Base-by-base conservation (phyloP, 2,888 invertebrate species). In the Hydrotaea diabolus region DNA sequence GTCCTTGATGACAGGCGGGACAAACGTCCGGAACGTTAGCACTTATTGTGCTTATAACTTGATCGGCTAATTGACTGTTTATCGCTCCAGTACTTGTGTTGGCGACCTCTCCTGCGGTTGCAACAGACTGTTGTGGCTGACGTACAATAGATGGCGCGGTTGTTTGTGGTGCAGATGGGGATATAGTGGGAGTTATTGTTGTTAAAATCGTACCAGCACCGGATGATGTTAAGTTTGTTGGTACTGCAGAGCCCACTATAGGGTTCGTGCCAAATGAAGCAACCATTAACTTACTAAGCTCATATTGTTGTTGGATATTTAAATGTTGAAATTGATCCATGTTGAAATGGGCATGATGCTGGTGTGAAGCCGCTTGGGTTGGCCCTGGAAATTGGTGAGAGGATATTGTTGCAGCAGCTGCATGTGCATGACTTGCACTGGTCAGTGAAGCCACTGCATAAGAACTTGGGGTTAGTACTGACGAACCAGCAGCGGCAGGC, bases 391-490 rank as follows among this genome's bases (percentile, higher is more conserved):
- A 77, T 17, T 82, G 36, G 57, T 86, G 66, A 69, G 78, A 8
- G 49, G 26, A 9, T 75, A 81, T 57, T 81, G 75, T 71, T 69
- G 81, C 49, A 74, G 81, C 49, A 74, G 79, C 55, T 59, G 53
- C 36, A 82, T 85, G 85, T 21, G 79, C 77, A 69, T 64, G 83
- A 53, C 23, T 84, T 64, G 75, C 43, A 82, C 53, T 76, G 23
- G 78, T 13, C 39, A 83, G 46, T 15, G 83, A 74, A 1, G 79
- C 43, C 36, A 82, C 78, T 49, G 89, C 88, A 85, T 89, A 90
- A 11, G 90, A 90, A 86, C 90, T 91, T 36, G 91, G 89, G 9
- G 90, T 89, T 13, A 92, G 88, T 79, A 91, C 91, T 13, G 91
- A 88, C 11, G 39, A 39, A 8, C 11, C 8, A 39, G 87, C 77